A percentile compares a stretch with the other conserved stretches of the same genome.
phyloP scores from a whole-genome alignment of 2,888 invertebrate species.

The Eristalis tenax region DNA sequence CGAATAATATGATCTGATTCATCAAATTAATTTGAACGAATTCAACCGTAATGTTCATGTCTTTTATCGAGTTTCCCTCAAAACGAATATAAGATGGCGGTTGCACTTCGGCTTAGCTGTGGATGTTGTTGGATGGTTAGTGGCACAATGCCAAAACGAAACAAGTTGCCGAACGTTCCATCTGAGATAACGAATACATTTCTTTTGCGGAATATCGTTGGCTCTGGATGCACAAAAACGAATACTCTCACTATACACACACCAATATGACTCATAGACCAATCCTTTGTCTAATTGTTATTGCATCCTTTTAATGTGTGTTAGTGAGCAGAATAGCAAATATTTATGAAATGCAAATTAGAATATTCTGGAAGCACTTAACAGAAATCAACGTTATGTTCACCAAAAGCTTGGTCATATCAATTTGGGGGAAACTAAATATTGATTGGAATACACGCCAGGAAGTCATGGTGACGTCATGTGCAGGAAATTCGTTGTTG shows the following conservation, averaged over 20 bases:
- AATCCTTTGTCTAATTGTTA: not conserved
- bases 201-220: constrained; percentile 11
- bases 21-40: constrained; percentile 53
- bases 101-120: not conserved
- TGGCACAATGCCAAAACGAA: constrained; percentile 57
- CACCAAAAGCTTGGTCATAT: not conserved
- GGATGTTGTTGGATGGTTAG: constrained; percentile 51
- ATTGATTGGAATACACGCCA: constrained; percentile 33
- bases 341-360: too few relatives aligned
- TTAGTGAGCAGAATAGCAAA: too few relatives aligned
- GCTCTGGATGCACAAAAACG: not conserved
- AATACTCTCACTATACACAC: not conserved
- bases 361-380: not conserved
- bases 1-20: constrained; percentile 65
- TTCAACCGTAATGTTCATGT: constrained; percentile 20
- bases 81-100: constrained; percentile 4
- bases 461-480: constrained; percentile 61
- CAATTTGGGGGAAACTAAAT: not conserved
- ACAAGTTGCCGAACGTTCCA: constrained; percentile 51
- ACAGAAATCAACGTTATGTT: not conserved
- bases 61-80: constrained; percentile 39
- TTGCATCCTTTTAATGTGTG: not conserved
- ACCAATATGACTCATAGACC: constrained; percentile 41
- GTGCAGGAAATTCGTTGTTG: constrained; percentile 25
- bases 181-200: constrained; percentile 22